These are phyloP conservation scores for Ancistrus triradiatus DNA, from an alignment of 2,113 vertebrate species.

Conservation along the genomic window DNA sequence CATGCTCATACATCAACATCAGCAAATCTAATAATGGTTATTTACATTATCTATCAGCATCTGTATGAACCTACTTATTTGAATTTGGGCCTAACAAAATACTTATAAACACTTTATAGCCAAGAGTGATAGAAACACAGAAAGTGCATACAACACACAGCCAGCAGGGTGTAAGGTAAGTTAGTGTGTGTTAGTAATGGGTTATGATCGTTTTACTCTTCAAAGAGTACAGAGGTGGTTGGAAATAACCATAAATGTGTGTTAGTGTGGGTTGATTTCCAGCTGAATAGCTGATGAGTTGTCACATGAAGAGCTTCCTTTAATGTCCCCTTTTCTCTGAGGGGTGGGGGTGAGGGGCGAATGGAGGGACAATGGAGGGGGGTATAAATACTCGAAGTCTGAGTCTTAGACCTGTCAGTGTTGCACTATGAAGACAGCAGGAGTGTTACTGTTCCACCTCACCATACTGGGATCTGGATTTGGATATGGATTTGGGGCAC, in stretches of 20 bases:
- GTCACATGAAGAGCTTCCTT: conserved; percentile 70
- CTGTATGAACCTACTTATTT: too few species aligned
- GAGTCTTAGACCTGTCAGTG: conserved; percentile 50
- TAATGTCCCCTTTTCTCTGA: conserved; percentile 69
- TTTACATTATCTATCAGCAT: too few species aligned
- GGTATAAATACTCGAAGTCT: conserved; percentile 66
- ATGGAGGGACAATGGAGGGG: conserved; percentile 13
- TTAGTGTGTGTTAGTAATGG: not conserved
- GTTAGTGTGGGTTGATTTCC: conserved; percentile 58
- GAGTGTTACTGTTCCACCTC: conserved; percentile 1
- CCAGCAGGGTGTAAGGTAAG: too few species aligned
- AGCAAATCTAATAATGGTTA: too few species aligned
- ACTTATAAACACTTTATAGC: too few species aligned
- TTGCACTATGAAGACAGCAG: not conserved
- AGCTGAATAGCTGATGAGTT: conserved; percentile 72
- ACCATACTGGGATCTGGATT: not conserved
- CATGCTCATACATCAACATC: too few species aligned
- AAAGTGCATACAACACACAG: too few species aligned
- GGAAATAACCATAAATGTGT: not conserved
- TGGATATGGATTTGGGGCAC: conserved; percentile 43
- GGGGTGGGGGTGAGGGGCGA: conserved; percentile 59
- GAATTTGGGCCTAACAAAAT: too few species aligned
- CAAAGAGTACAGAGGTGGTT: too few species aligned
- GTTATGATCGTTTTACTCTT: too few species aligned
- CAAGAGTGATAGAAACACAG: too few species aligned